Percentiles rank a stretch among this genome's conserved stretches.
Conservation (phyloP, 2,888 invertebrate species). For the Tipula lateralis region DNA sequence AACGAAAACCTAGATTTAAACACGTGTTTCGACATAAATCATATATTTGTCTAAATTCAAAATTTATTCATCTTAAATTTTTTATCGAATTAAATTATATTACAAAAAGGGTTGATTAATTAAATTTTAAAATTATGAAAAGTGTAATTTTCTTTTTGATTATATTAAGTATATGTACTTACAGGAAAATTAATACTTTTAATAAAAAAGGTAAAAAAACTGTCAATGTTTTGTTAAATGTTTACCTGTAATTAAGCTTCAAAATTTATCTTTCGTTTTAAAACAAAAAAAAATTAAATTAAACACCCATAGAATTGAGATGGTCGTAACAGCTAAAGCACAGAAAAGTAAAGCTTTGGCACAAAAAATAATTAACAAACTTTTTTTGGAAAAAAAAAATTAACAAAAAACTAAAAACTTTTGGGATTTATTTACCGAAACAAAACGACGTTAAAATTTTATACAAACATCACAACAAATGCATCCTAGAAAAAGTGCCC, state of each 20-base stretch:
- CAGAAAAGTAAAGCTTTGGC: background rate
- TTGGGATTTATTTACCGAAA: background rate
- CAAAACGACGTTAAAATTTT: background rate
- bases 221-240: background rate
- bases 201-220: too few species aligned
- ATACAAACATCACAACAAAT: background rate
- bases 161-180: too few species aligned
- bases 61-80: too few species aligned
- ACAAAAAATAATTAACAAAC: conserved; percentile 1
- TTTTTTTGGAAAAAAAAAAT: background rate
- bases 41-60: too few species aligned
- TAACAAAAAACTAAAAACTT: background rate
- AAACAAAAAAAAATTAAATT: background rate
- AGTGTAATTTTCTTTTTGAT: too few species aligned
- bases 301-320: background rate
- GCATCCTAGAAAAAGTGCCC: background rate
- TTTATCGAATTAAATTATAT: too few species aligned
- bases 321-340: background rate
- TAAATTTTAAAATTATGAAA: too few species aligned
- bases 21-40: too few species aligned
- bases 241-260: background rate
- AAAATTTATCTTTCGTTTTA: background rate
- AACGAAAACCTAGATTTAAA: too few species aligned
- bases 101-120: too few species aligned
- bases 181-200: too few species aligned